Evolutionary conservation across 2,888 invertebrate genomes (phyloP).

Genomic region (Epinotia brunnichana): DNA sequence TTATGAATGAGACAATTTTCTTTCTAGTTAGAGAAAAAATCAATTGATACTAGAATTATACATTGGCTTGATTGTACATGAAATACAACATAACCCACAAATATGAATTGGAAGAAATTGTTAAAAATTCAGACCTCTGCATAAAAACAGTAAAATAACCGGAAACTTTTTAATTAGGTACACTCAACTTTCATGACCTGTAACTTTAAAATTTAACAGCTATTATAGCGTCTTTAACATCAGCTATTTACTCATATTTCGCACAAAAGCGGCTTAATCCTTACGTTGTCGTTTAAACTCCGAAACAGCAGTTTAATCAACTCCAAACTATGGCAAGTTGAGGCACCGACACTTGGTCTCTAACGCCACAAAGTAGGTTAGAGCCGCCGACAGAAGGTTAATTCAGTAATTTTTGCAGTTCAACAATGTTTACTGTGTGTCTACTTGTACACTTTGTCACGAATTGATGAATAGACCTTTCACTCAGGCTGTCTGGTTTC

Average conservation of each 20-base stretch:
- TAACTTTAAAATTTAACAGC: conserved; percentile 9
- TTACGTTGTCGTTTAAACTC: conserved; percentile 35
- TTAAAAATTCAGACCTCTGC: too few relatives aligned
- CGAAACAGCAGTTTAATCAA: conserved; percentile 43
- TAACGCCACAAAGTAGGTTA: not conserved
- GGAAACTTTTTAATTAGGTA: not conserved
- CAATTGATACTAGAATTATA: too few relatives aligned
- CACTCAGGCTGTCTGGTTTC: too few relatives aligned
- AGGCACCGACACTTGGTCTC: conserved; percentile 39
- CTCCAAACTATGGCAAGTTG: conserved; percentile 41
- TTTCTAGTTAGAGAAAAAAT: too few relatives aligned
- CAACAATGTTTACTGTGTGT: not conserved
- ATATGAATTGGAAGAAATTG: too few relatives aligned
- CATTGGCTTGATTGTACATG: too few relatives aligned
- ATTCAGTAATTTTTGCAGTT: not conserved
- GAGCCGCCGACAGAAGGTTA: conserved; percentile 16
- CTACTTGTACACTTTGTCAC: too few relatives aligned
- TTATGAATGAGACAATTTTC: not conserved
- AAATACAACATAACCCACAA: too few relatives aligned
- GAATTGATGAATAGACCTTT: too few relatives aligned
- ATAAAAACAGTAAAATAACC: too few relatives aligned
- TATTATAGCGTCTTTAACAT: conserved; percentile 5
- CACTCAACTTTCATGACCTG: not conserved
- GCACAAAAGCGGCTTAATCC: conserved; percentile 33
- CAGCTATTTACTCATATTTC: conserved; percentile 36